phyloP scores from a whole-genome alignment of 2,888 invertebrate genomes.

The Rhagonycha fulva region DNA sequence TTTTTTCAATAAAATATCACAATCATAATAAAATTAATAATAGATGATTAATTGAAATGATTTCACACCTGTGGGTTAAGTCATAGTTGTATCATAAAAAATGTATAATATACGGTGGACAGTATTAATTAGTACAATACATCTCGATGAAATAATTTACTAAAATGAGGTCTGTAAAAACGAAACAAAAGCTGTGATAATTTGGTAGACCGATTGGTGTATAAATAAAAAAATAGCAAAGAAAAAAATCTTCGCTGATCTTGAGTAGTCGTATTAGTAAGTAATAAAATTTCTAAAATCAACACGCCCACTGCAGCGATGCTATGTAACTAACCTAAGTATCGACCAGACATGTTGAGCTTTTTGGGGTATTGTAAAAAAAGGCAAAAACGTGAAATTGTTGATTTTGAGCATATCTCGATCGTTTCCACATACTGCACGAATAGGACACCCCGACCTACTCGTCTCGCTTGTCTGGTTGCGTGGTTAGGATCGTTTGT shows the following conservation, averaged over 20 bases:
- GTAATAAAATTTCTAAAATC: neutral
- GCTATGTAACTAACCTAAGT: neutral
- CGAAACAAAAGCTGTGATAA: neutral
- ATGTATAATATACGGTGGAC: neutral
- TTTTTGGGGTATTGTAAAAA: neutral
- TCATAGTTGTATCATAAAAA: neutral
- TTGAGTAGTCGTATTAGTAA: neutral
- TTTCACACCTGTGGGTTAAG: neutral
- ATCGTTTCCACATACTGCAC: neutral
- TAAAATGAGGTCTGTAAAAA: neutral
- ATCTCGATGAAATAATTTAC: neutral
- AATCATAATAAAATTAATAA: neutral
- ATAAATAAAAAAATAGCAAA: neutral
- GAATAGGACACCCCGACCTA: neutral
- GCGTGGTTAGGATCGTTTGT: neutral
- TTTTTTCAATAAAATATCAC: neutral
- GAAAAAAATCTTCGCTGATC: neutral
- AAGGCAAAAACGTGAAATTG: neutral
- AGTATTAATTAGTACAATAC: neutral
- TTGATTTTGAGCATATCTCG: neutral
- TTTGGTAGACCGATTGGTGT: neutral
- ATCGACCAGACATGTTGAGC: neutral
- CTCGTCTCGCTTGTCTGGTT: neutral
- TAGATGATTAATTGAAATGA: neutral
- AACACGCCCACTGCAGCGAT: neutral